These are phyloP conservation scores for Aurelia sp. DNA, from an alignment of 30 jellyfish, hydroid and myxozoan genomes.

Conservation along the genomic window DNA sequence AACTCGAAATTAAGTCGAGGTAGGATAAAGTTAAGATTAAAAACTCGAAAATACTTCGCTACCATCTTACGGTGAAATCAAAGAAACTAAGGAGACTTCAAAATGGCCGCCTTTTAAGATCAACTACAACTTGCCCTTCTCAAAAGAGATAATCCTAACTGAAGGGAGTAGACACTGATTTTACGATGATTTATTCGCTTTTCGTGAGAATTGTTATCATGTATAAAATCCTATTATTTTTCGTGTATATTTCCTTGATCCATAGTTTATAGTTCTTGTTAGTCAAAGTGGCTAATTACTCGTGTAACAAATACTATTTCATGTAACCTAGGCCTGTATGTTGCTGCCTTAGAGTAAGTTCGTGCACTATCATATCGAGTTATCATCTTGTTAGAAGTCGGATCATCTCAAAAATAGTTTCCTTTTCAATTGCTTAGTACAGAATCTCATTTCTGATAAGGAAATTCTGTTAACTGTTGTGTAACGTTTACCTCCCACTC, in stretches of 20 bases:
- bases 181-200: constrained; percentile 57
- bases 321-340: constrained; percentile 12
- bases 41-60: constrained; percentile 51
- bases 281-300: constrained; percentile 27
- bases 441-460: too few relatives aligned
- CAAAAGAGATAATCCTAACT: constrained; percentile 72
- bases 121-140: constrained; percentile 56
- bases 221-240: constrained; percentile 45
- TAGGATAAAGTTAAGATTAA: constrained; percentile 52
- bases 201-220: constrained; percentile 70
- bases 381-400: too few relatives aligned
- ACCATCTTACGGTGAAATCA: constrained; percentile 72
- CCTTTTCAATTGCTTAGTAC: too few relatives aligned
- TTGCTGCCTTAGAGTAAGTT: background rate
- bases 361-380: too few relatives aligned
- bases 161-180: constrained; percentile 47
- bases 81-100: constrained; percentile 65
- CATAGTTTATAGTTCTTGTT: constrained; percentile 27
- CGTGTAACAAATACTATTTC: constrained; percentile 1
- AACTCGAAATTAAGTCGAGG: constrained; percentile 12
- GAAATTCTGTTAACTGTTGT: too few relatives aligned
- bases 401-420: too few relatives aligned
- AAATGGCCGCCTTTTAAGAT: constrained; percentile 73
- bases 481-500: too few relatives aligned
- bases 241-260: constrained; percentile 55